Conservation (phyloP, 2,888 invertebrate genomes). For the Clistopyga incitator region DNA sequence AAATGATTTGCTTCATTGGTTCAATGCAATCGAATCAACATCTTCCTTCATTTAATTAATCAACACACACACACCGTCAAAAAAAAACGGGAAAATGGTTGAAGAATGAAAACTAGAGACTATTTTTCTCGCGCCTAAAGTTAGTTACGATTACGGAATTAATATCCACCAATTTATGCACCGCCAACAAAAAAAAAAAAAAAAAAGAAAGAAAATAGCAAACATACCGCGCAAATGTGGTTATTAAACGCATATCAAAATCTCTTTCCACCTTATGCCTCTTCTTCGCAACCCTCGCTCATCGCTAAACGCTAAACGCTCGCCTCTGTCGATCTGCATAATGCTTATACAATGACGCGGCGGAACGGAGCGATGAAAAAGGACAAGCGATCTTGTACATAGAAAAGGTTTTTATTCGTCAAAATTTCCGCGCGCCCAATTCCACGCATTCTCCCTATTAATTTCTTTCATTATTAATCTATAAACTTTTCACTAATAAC, state of each 20-base stretch:
- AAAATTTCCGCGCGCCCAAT: neutral
- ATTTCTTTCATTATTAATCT: neutral
- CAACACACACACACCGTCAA: neutral
- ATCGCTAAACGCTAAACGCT: slow-evolving; percentile 62
- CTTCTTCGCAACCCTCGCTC: slow-evolving; percentile 21
- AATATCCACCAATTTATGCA: slow-evolving; percentile 52
- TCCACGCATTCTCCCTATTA: neutral
- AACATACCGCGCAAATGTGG: slow-evolving; percentile 59
- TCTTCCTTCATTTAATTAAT: too few species aligned
- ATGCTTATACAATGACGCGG: slow-evolving; percentile 80
- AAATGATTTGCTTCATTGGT: too few species aligned
- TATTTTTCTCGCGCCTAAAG: neutral
- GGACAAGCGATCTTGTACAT: slow-evolving; percentile 42
- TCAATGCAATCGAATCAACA: too few species aligned
- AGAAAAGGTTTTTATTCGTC: slow-evolving; percentile 44
- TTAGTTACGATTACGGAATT: slow-evolving; percentile 7
- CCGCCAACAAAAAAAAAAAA: too few species aligned
- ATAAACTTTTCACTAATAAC: too few species aligned
- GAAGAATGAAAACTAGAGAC: neutral
- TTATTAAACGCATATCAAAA: slow-evolving; percentile 81
- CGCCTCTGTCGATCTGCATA: slow-evolving; percentile 78
- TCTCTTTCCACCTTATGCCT: slow-evolving; percentile 62
- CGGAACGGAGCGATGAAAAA: slow-evolving; percentile 41
- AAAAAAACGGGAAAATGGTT: neutral
- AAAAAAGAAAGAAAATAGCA: slow-evolving; percentile 26